Conservation (phyloP, 2,888 invertebrate species). For the Brachyopa scutellaris region DNA sequence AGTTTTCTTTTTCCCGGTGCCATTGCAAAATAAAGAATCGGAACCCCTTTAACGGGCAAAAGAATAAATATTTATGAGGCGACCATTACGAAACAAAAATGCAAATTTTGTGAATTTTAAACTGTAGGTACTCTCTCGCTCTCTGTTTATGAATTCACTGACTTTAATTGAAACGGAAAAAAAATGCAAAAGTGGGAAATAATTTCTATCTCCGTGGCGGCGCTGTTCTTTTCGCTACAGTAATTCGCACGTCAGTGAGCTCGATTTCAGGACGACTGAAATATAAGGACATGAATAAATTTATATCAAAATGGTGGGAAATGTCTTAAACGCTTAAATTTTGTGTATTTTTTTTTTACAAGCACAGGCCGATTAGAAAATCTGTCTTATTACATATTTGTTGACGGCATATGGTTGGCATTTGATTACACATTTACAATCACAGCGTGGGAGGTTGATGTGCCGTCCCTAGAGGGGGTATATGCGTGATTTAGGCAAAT, state of each 20-base stretch:
- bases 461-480: not conserved
- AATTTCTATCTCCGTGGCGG: not conserved
- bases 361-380: not conserved
- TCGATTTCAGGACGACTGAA: not conserved
- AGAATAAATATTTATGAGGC: constrained; percentile 38
- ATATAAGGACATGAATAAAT: constrained; percentile 15
- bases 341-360: not conserved
- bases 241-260: constrained; percentile 22
- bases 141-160: not conserved
- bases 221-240: constrained; percentile 12
- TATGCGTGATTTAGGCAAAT: not conserved
- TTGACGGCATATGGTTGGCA: not conserved
- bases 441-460: not conserved
- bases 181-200: no score
- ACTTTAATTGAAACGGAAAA: constrained; percentile 28
- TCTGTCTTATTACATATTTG: not conserved
- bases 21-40: not conserved
- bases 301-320: constrained; percentile 8
- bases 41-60: not conserved
- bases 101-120: constrained; percentile 44
- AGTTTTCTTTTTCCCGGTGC: not conserved
- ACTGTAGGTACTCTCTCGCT: not conserved
- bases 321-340: not conserved
- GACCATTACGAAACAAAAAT: constrained; percentile 40
- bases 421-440: not conserved